Conservation (phyloP, 2,888 invertebrate genomes). For the Tachina grossa region DNA sequence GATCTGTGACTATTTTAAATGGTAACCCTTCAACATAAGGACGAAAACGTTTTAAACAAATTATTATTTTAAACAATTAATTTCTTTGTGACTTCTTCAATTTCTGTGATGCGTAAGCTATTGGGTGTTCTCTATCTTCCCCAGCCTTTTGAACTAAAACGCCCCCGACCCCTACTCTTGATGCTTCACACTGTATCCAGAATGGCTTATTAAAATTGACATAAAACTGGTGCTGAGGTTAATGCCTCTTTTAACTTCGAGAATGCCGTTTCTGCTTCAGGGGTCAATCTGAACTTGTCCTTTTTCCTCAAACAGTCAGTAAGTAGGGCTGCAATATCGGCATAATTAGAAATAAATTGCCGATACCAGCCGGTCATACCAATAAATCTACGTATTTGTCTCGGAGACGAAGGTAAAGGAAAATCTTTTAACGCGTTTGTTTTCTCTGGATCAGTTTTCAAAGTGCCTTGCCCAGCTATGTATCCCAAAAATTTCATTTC, state of each 20-base stretch:
- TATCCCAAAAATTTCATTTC: background rate
- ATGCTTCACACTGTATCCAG: constrained; percentile 2
- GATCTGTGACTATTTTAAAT: background rate
- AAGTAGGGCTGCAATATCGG: background rate
- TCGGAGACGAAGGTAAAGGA: constrained; percentile 1
- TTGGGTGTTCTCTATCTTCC: background rate
- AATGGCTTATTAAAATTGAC: background rate
- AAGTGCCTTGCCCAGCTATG: background rate
- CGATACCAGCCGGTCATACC: background rate
- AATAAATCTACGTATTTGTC: constrained; percentile 31
- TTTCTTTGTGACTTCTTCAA: background rate
- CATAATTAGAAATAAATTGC: background rate
- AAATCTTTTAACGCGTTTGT: constrained; percentile 5
- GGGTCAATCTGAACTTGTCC: background rate
- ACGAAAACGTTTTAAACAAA: background rate
- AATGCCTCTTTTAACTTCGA: background rate
- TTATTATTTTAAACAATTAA: background rate
- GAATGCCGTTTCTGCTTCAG: background rate
- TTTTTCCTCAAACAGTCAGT: background rate
- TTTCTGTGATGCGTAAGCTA: background rate
- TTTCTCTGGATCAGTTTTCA: background rate
- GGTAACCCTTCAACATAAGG: background rate
- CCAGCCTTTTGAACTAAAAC: background rate
- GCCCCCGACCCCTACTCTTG: constrained; percentile 5
- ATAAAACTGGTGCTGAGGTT: background rate